Percentiles rank a stretch among this genome's conserved stretches.
Conservation (phyloP, 2,113 vertebrate genomes). For the Sinocyclocheilus maitianheensis region DNA sequence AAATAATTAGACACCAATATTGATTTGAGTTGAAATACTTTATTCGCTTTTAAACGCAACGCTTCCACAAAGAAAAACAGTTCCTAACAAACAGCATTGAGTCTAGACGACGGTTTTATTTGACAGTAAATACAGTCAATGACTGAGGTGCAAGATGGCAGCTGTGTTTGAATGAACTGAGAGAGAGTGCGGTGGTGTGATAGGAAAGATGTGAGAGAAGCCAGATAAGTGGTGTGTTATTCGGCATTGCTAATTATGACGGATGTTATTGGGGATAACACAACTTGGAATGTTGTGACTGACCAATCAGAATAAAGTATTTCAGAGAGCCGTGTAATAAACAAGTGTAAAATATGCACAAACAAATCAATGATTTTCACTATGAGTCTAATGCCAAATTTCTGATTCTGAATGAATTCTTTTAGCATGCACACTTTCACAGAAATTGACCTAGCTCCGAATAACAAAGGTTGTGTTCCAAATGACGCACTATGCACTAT, state of each 20-base stretch:
- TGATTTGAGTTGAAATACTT: neutral
- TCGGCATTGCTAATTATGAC: neutral
- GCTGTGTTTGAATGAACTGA: neutral
- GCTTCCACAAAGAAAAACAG: no score
- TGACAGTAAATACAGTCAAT: neutral
- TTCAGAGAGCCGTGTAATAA: neutral
- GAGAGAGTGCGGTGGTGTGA: neutral
- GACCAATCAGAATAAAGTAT: neutral
- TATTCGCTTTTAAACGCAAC: neutral
- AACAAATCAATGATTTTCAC: neutral
- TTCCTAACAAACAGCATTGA: no score
- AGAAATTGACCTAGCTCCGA: neutral
- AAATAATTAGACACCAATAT: neutral
- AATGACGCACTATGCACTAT: no score
- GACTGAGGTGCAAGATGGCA: neutral
- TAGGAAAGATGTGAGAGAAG: neutral
- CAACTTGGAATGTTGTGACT: neutral
- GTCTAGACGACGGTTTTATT: no score
- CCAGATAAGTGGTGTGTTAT: neutral
- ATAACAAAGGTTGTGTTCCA: neutral
- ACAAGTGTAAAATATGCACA: neutral
- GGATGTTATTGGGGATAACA: neutral
- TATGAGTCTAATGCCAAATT: neutral
- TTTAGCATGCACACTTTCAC: neutral
- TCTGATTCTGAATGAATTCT: neutral